A percentile compares a stretch with the other conserved stretches of the same genome.
phyloP scores from a whole-genome alignment of 2,113 vertebrate genomes.

The Agapornis roseicollis region DNA sequence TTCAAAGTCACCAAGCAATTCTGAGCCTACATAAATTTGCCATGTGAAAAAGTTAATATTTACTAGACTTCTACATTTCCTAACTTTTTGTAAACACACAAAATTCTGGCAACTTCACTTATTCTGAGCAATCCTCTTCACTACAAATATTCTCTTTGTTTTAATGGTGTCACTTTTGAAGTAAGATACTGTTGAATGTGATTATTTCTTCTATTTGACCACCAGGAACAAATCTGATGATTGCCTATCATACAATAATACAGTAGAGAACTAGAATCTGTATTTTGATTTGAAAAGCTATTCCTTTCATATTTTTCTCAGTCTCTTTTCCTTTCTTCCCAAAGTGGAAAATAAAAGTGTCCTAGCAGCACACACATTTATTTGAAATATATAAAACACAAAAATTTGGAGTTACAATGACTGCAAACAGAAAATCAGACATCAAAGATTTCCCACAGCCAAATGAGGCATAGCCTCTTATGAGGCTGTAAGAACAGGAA shows the following conservation, averaged over 20 bases:
- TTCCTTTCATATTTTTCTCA: background rate
- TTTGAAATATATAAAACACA: background rate
- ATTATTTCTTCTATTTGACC: background rate
- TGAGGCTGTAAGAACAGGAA: background rate
- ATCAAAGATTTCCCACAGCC: background rate
- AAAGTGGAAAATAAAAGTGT: background rate
- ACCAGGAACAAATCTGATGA: background rate
- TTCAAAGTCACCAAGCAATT: background rate
- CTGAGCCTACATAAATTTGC: background rate
- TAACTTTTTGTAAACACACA: background rate
- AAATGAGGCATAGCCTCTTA: background rate
- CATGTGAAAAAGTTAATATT: background rate
- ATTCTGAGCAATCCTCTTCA: background rate
- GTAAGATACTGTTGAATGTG: background rate
- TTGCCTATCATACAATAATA: background rate
- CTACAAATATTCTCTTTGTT: background rate
- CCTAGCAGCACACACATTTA: background rate
- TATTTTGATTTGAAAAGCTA: background rate
- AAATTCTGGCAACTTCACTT: background rate
- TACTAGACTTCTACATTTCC: background rate
- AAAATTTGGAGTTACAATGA: background rate
- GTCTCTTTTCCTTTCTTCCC: background rate
- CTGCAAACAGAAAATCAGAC: background rate
- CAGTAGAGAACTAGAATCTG: background rate
- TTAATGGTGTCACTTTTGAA: background rate